Percentiles rank a stretch among this genome's conserved stretches.
phyloP scores from a whole-genome alignment of 92 coral and sea anemone genomes.

The Pocillopora grandis region DNA sequence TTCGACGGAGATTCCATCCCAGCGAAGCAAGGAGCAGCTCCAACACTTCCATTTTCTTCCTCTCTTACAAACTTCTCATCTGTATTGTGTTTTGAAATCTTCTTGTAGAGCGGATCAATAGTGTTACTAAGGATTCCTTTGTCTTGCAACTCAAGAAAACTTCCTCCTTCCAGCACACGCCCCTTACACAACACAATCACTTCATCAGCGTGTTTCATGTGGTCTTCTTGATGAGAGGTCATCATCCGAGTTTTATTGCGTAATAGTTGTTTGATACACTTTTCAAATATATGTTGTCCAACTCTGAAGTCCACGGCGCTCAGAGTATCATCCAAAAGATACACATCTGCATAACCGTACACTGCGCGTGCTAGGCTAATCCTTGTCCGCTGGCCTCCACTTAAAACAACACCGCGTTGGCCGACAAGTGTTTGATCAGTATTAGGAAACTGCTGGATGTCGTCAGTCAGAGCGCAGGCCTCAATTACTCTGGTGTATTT shows the following conservation, averaged over 20 bases:
- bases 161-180: neutral
- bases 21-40: neutral
- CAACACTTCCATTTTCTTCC: neutral
- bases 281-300: slow-evolving; percentile 1
- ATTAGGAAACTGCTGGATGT: slow-evolving; percentile 2
- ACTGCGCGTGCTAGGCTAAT: slow-evolving; percentile 18
- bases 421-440: slow-evolving; percentile 11
- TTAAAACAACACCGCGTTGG: slow-evolving; percentile 8
- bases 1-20: neutral
- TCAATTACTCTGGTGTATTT: neutral
- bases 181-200: slow-evolving; percentile 13
- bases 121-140: neutral
- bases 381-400: slow-evolving; percentile 15
- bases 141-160: neutral
- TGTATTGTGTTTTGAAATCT: neutral
- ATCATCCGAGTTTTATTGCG: neutral
- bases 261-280: neutral
- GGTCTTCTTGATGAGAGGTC: neutral
- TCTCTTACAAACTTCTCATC: neutral
- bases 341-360: slow-evolving; percentile 14
- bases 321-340: slow-evolving; percentile 8
- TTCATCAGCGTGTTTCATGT: slow-evolving; percentile 10
- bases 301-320: slow-evolving; percentile 15
- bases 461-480: slow-evolving; percentile 14
- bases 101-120: neutral